phyloP scores from a whole-genome alignment of 2,888 invertebrate genomes.

The Tiphia femorata region DNA sequence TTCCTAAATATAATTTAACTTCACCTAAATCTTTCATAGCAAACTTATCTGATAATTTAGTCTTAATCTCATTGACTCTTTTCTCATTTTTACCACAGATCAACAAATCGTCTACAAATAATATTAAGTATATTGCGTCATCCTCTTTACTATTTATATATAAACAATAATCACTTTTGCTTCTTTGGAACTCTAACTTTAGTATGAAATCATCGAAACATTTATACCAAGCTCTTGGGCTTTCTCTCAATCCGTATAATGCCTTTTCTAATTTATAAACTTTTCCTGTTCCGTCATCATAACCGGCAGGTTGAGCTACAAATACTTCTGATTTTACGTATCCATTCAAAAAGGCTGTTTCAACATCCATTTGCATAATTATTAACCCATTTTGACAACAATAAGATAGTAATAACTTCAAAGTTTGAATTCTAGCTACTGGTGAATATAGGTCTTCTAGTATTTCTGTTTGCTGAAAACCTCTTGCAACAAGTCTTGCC shows the following conservation, averaged over 20 bases:
- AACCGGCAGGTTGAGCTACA: too few species aligned
- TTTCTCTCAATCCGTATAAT: too few species aligned
- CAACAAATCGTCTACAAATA: conserved; percentile 27
- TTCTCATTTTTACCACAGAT: conserved; percentile 12
- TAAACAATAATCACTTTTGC: background rate
- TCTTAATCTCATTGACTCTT: conserved; percentile 6
- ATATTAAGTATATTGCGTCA: conserved; percentile 13
- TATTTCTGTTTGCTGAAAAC: conserved; percentile 20
- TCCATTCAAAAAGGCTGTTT: too few species aligned
- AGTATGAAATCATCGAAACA: background rate
- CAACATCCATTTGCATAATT: conserved; percentile 19
- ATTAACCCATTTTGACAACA: conserved; percentile 6
- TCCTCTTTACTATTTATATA: background rate
- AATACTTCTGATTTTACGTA: too few species aligned
- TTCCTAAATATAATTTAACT: conserved; percentile 16
- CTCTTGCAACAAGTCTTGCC: conserved; percentile 16
- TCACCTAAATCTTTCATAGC: conserved; percentile 21
- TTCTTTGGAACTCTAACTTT: background rate
- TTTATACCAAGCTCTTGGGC: too few species aligned
- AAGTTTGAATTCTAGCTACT: conserved; percentile 7
- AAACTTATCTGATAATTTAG: conserved; percentile 11
- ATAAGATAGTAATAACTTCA: conserved; percentile 10
- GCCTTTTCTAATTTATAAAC: too few species aligned
- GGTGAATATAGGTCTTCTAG: conserved; percentile 17
- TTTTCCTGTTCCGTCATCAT: too few species aligned